phyloP scores from a whole-genome alignment of 2,797 vertebrate genomes.

The Pseudochromis fuscus region DNA sequence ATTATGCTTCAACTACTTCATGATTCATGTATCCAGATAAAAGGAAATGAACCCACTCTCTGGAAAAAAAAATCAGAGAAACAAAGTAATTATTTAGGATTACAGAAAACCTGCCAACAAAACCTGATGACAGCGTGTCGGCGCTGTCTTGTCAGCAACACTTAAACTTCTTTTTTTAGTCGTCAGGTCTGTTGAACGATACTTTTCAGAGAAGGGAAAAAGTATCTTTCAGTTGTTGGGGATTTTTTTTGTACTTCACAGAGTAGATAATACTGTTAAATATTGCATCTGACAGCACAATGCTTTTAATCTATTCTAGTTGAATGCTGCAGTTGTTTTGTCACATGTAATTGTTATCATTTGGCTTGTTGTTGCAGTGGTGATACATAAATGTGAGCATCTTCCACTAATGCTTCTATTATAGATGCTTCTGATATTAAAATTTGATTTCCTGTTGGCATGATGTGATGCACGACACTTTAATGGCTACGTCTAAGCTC shows the following conservation, averaged over 20 bases:
- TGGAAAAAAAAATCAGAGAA: neutral
- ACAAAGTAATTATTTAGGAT: too few relatives aligned
- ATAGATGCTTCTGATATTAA: slow-evolving; percentile 29
- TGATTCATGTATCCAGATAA: too few relatives aligned
- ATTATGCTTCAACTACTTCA: too few relatives aligned
- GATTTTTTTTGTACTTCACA: neutral
- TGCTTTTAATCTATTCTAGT: slow-evolving; percentile 32
- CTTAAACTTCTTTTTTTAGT: neutral
- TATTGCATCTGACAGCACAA: slow-evolving; percentile 18
- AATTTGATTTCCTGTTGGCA: slow-evolving; percentile 35
- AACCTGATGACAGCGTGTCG: neutral
- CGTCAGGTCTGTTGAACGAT: neutral
- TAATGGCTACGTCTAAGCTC: slow-evolving; percentile 27
- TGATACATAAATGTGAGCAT: slow-evolving; percentile 6
- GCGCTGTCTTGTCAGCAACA: neutral
- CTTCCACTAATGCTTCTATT: slow-evolving; percentile 7
- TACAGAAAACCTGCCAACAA: neutral
- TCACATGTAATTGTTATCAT: slow-evolving; percentile 15
- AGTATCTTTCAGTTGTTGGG: slow-evolving; percentile 1
- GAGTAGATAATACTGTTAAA: neutral
- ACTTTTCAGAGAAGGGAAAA: neutral
- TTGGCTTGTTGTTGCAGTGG: slow-evolving; percentile 11
- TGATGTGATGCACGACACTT: slow-evolving; percentile 41
- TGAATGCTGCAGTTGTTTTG: slow-evolving; percentile 29
- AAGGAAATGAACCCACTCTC: too few relatives aligned